A percentile compares a stretch with the other conserved stretches of the same genome.
These are phyloP conservation scores for Agrotis puta DNA, from an alignment of 2,888 invertebrate genomes.

Conservation along the genomic window DNA sequence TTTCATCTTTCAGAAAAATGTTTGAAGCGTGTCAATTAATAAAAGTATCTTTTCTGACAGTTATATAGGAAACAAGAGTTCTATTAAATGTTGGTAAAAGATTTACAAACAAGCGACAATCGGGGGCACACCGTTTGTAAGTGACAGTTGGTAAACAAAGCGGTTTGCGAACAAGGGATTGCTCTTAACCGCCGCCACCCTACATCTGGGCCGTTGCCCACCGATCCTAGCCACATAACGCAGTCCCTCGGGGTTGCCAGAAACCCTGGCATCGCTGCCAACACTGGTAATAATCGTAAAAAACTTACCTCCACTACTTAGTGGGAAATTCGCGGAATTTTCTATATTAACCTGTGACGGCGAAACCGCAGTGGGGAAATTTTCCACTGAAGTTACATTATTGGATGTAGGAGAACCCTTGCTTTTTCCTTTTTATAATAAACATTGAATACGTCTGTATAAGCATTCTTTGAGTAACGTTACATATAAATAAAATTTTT, in stretches of 20 bases:
- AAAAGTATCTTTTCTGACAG: neutral
- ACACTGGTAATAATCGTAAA: constrained; percentile 56
- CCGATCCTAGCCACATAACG: constrained; percentile 35
- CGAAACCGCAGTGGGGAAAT: constrained; percentile 8
- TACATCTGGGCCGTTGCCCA: constrained; percentile 22
- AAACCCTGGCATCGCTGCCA: neutral
- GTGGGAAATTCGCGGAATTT: constrained; percentile 31
- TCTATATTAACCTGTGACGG: constrained; percentile 23
- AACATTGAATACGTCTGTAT: neutral
- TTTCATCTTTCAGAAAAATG: neutral
- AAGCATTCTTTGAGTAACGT: neutral
- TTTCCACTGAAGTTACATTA: neutral
- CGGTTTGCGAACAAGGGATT: constrained; percentile 57
- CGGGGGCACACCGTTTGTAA: constrained; percentile 20
- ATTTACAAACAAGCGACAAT: constrained; percentile 22
- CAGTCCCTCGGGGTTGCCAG: constrained; percentile 25
- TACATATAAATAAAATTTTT: too few relatives aligned
- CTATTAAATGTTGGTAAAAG: constrained; percentile 22
- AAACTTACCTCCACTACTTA: constrained; percentile 57
- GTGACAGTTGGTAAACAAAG: constrained; percentile 61
- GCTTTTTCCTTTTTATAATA: neutral
- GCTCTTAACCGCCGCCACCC: constrained; percentile 56
- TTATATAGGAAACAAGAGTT: neutral
- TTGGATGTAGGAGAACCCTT: neutral
- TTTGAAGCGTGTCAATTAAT: neutral